Evolutionary conservation across 2,113 vertebrate genomes (phyloP).

Genomic region (Callipepla squamata): DNA sequence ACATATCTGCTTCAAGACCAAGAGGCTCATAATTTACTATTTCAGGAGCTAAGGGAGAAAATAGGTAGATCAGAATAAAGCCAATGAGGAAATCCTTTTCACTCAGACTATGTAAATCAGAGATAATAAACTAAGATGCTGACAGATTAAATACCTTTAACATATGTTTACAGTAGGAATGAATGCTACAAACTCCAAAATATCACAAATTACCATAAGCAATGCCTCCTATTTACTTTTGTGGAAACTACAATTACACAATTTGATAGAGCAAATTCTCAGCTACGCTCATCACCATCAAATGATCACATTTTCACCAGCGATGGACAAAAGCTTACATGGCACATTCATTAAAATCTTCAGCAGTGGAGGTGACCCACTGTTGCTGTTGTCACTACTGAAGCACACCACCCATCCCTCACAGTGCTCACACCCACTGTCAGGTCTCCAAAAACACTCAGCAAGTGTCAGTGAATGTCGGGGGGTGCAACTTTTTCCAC

Average conservation of each 20-base stretch:
- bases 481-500: not conserved
- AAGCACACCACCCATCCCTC: not conserved
- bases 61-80: slow-evolving; percentile 36
- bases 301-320: not conserved
- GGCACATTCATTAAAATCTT: not conserved
- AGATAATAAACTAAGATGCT: not conserved
- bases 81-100: not conserved
- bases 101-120: not conserved
- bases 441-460: not conserved
- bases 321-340: not conserved
- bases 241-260: not conserved
- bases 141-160: not conserved
- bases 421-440: not conserved
- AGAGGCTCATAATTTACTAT: slow-evolving; percentile 98
- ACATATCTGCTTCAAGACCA: slow-evolving; percentile 98
- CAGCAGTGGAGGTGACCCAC: not conserved
- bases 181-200: not conserved
- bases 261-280: not conserved
- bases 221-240: not conserved
- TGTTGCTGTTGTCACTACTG: not conserved
- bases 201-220: not conserved
- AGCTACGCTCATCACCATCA: not conserved
- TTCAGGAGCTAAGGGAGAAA: slow-evolving; percentile 90
- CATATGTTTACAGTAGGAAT: not conserved
- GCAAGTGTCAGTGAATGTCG: not conserved